Base-by-base conservation (phyloP, 2,113 vertebrate genomes). In the Macrotus californicus region DNA sequence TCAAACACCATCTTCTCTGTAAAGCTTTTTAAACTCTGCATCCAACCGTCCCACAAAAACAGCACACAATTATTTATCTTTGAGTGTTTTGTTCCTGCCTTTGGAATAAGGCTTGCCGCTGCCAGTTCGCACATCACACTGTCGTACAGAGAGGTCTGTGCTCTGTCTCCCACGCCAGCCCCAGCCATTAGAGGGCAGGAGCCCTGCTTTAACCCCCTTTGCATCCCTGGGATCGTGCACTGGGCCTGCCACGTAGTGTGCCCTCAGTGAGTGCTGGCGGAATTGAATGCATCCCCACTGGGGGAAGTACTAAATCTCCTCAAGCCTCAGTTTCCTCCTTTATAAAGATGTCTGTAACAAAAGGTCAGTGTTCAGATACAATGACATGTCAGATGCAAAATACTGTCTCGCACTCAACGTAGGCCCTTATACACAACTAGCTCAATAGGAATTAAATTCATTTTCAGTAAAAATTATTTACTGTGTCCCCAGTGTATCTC, bases 21-120 rank as follows among this genome's bases (percentile, higher is more conserved):
- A 66, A 92, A 96, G 89, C 83, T 79, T 93, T 95, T 67, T 34
- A 64, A 90, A 89, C 29, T 61, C 69, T 52, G 41, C 73, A 52
- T 34, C 46, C n/a, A 61, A 39, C 59, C 61, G 29, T 26, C 29
- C 79, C 36, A 7, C 67, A 86, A 73, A 82, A 93, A 76, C n/a
- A 48, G 54, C 81, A 48, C n/a, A 50, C 48, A 54, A n/a, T 76
- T 93, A 48, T 54, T 81, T 18, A 8, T 43, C 86, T 73, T 34
- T 34, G 9, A 11, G 39, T 6, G n/a, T 34, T 82, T 36, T 29
- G 72, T 52, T 77, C 67, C 46, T 41, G 0, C 61, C 7, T 56
- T 67, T 10, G 10, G 29, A 70, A 46, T 54, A 70, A 85, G 34
- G 59, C 21, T 88, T 26, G 2, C 36, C 66, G 7, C 22, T 8